A percentile compares a stretch with the other conserved stretches of the same genome.
These are phyloP conservation scores for Crioceris asparagi DNA, from an alignment of 2,888 invertebrate genomes.

Conservation along the genomic window DNA sequence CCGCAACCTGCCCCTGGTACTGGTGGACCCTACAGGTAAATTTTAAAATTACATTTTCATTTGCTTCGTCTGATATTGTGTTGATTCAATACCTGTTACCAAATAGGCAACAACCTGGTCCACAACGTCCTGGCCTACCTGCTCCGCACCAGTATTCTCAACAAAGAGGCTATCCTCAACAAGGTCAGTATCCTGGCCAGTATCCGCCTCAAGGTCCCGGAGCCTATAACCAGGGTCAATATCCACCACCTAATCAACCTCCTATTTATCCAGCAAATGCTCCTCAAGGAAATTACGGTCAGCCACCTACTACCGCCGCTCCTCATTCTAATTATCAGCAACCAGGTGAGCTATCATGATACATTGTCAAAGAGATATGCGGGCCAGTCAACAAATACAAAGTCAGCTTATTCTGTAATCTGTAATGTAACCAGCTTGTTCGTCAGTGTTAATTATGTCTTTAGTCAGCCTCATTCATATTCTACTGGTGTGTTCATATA, in stretches of 20 bases:
- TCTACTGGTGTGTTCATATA: too few species aligned
- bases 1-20: conserved; percentile 36
- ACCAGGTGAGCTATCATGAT: too few species aligned
- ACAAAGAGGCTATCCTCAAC: conserved; percentile 56
- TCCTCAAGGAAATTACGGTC: conserved; percentile 49
- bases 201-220: conserved; percentile 57
- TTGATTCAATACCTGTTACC: too few species aligned
- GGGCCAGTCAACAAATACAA: too few species aligned
- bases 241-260: conserved; percentile 57
- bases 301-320: conserved; percentile 49
- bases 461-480: too few species aligned
- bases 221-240: conserved; percentile 52
- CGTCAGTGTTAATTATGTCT: too few species aligned
- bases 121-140: conserved; percentile 33
- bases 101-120: conserved; percentile 36
- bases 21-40: conserved; percentile 17
- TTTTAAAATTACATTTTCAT: neutral
- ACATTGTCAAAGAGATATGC: too few species aligned
- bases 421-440: too few species aligned
- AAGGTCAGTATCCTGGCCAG: conserved; percentile 52
- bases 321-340: conserved; percentile 48
- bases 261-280: conserved; percentile 52
- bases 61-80: too few species aligned
- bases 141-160: conserved; percentile 38
- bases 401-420: too few species aligned